Conservation (phyloP, 2,113 vertebrate species). For the Cavia aperea region DNA sequence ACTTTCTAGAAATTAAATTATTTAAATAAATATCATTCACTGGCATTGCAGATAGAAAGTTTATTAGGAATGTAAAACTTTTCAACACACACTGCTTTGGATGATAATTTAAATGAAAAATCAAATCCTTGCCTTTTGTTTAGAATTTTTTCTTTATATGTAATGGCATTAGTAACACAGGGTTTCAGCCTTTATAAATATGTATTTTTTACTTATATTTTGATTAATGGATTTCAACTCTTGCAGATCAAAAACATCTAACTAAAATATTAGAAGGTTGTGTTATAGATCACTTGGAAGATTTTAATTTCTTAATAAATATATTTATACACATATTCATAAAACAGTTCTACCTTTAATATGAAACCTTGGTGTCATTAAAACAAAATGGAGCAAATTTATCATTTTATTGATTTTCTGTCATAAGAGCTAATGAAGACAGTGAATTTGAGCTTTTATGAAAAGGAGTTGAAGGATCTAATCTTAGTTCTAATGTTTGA, state of each 20-base stretch:
- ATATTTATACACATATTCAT: slow-evolving; percentile 18
- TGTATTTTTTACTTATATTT: slow-evolving; percentile 23
- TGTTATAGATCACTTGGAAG: neutral
- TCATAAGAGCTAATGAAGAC: neutral
- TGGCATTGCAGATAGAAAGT: neutral
- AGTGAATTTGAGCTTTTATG: slow-evolving; percentile 5
- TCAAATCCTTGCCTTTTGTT: neutral
- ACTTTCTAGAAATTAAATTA: slow-evolving; percentile 15
- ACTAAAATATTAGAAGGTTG: neutral
- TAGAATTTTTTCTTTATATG: neutral
- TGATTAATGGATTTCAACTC: neutral
- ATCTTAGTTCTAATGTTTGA: slow-evolving; percentile 30
- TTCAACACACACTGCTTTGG: neutral
- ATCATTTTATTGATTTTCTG: neutral
- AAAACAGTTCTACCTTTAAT: slow-evolving; percentile 18
- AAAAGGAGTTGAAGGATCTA: slow-evolving; percentile 13
- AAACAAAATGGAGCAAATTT: slow-evolving; percentile 22
- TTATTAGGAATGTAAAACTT: slow-evolving; percentile 9
- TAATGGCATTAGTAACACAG: neutral
- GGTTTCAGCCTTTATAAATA: neutral
- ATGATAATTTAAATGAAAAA: slow-evolving; percentile 30
- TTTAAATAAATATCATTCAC: slow-evolving; percentile 17
- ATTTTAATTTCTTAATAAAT: slow-evolving; percentile 26
- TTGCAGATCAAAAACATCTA: neutral
- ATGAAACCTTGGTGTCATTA: slow-evolving; percentile 15